Evolutionary conservation across 2,113 vertebrate genomes (phyloP), one percentile per base, ranked within the genome.

Genomic region (Sylvietta virens): DNA sequence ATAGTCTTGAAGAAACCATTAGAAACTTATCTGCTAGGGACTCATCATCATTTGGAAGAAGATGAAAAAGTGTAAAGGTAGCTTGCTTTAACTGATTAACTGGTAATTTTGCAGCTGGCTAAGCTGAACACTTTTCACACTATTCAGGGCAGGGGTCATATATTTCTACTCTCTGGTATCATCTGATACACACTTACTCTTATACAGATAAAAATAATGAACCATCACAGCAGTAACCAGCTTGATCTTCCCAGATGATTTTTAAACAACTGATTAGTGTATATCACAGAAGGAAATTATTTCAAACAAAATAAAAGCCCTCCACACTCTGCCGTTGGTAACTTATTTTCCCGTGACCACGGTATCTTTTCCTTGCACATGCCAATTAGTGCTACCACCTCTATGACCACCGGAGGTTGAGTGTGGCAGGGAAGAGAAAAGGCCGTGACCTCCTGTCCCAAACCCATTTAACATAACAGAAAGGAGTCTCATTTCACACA

Each of bases 1-100:
- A 39, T 18, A 71, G 58, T 7, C 15, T 44, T 79, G 50, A 92
- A 28, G 26, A 69, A 88, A 66, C 11, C 19, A n/a, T 44, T 28
- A 77, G n/a, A 80, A 90, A 12, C 5, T 33, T 66, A 18, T 18
- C 48, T 44, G 7, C 70, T 82, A 17, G 45, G 77, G 16, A 84
- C 56, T 83, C 27, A 20, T 9, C 20, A 56, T 42, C 5, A 50
- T 76, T 79, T 85, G 24, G 51, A 90, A 65, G 51, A 87, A 72
- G n/a, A 48, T 13, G 5, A 51, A 50, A 78, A 51, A 4, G 15
- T 77, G 35, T 61, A 70, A 86, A 86, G 33, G 28, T 48, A 92
- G 53, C 22, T 89, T 94, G 51, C 56, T 89, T 72, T 65, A 83
- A 77, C 18, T 85, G 54, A 56, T 40, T 90, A 85, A 92, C 26